Percentiles rank a stretch among this genome's conserved stretches.
Conservation (phyloP, 1,140 invertebrate genomes). For the Battus philenor region DNA sequence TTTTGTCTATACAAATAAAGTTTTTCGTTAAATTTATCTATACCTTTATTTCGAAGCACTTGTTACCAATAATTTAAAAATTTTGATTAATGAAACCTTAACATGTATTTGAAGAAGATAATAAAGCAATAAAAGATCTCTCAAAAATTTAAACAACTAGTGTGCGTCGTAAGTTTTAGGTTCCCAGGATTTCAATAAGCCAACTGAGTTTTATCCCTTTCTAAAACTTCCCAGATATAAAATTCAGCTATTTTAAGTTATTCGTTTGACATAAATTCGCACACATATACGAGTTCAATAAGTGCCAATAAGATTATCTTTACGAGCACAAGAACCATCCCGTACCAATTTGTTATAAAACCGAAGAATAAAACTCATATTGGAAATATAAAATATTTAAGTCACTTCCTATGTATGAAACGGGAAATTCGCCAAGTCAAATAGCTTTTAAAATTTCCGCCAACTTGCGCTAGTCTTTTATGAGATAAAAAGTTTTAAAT, state of each 20-base stretch:
- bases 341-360: slow-evolving; percentile 5
- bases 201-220: no score
- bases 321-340: slow-evolving; percentile 8
- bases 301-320: slow-evolving; percentile 11
- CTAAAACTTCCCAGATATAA: not conserved
- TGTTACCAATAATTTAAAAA: no score
- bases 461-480: slow-evolving; percentile 11
- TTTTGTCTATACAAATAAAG: no score
- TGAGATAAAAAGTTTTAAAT: slow-evolving; percentile 12
- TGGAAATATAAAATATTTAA: slow-evolving; percentile 15
- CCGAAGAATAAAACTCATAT: slow-evolving; percentile 11
- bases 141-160: no score
- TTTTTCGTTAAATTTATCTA: no score
- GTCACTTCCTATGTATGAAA: slow-evolving; percentile 12
- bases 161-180: no score
- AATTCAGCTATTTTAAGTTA: not conserved
- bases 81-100: no score
- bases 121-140: no score
- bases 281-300: not conserved
- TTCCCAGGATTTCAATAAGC: no score
- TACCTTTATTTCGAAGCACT: no score
- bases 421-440: slow-evolving; percentile 12
- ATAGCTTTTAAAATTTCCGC: slow-evolving; percentile 12
- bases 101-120: no score
- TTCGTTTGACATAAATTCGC: not conserved